Evolutionary conservation across 1,140 invertebrate species (phyloP), one percentile per base, ranked within the genome.

Genomic region (Pogonus chalceus): DNA sequence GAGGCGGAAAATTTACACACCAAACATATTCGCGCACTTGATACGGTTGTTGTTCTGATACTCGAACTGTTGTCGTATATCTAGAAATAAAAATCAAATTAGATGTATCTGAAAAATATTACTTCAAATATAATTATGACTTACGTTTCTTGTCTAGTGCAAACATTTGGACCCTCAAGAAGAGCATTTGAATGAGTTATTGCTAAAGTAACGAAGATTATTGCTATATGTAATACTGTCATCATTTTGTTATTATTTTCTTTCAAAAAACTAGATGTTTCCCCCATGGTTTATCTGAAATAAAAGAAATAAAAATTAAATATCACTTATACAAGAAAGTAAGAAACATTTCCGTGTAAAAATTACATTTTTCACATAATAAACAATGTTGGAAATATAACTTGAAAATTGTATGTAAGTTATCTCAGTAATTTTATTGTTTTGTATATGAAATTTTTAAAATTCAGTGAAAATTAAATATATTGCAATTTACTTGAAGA

Each of bases 1-100:
- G 76, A 12, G 88, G 87, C 23, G 90, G 90, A 26, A 92, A 76
- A 62, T 79, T 87, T 4, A 90, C 74, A 72, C 91, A 94, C 83
- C 86, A 92, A 0, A 79, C 79, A 58, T 84, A 85, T 53, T 84
- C 84, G 46, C 87, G 79, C 35, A 86, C 80, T 71, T 90, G 85
- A 60, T 87, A 89, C 0, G 89, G 85, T 67, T 88, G 82, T 62
- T 84, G 72, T 66, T 88, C 87, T 1, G 87, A 82, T 26, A 89
- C 80, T 58, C 76, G 77, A 7, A 90, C 82, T 20, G 81, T 84
- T 35, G 79, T 76, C 31, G 79, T 80, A 63, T 86, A 89, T 50
- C 88, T 90, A 65, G 35, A 57, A 64, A 63, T 14, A 56, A 52
- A 62, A 49, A 46, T 56, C 4, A 48, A 48, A 58, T 55, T 58